A percentile compares a stretch with the other conserved stretches of the same genome.
phyloP scores from a whole-genome alignment of 2,888 invertebrate genomes.

The Caenorhabditis virilis region DNA sequence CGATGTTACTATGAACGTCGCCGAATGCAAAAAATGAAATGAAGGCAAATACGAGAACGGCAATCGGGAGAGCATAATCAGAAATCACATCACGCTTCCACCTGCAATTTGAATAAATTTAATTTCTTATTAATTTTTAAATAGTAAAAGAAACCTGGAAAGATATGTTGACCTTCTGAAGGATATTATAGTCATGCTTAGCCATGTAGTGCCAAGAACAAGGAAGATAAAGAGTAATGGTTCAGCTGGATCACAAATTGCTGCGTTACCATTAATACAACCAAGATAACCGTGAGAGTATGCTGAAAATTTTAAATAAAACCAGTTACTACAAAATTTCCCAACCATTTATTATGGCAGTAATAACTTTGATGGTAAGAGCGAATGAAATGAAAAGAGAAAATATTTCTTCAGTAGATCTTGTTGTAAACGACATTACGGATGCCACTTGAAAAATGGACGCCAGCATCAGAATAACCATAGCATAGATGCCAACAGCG shows the following conservation, averaged over 20 bases:
- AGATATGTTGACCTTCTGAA: conserved; percentile 38
- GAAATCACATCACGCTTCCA: conserved; percentile 44
- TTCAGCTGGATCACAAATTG: conserved; percentile 31
- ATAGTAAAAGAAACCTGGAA: too few species aligned
- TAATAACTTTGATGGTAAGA: conserved; percentile 38
- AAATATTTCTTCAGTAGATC: conserved; percentile 54
- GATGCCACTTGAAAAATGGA: conserved; percentile 52
- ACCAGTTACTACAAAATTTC: background rate
- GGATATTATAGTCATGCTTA: conserved; percentile 37
- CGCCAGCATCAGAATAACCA: conserved; percentile 44
- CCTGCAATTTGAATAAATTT: too few species aligned
- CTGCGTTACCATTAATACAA: conserved; percentile 14
- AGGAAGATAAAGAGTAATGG: conserved; percentile 55
- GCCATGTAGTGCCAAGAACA: conserved; percentile 57
- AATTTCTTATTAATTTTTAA: too few species aligned
- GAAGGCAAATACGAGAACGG: conserved; percentile 35
- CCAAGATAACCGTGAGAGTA: conserved; percentile 30
- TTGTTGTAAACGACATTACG: conserved; percentile 56
- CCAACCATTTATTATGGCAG: conserved; percentile 31
- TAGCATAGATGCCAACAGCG: conserved; percentile 56
- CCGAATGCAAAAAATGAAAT: conserved; percentile 38
- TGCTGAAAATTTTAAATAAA: background rate
- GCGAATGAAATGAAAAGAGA: conserved; percentile 42
- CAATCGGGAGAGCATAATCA: conserved; percentile 47
- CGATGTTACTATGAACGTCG: conserved; percentile 30